Conservation (phyloP, 2,113 vertebrate genomes). For the Chaenocephalus aceratus region DNA sequence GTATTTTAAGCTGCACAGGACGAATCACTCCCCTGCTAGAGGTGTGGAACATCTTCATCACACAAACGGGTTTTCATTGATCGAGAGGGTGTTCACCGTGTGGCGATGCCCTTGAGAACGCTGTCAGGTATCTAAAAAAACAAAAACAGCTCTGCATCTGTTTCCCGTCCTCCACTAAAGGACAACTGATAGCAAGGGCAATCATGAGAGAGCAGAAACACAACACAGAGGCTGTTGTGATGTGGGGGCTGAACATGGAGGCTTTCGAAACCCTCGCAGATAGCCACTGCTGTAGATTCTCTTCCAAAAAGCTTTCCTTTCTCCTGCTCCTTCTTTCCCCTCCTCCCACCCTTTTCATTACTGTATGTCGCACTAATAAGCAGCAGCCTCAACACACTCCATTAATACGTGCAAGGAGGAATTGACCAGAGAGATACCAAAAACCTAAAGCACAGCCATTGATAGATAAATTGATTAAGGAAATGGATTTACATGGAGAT, state of each 20-base stretch:
- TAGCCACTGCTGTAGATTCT: constrained; percentile 16
- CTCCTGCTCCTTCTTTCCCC: constrained; percentile 18
- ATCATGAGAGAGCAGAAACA: constrained; percentile 34
- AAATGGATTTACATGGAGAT: constrained; percentile 29
- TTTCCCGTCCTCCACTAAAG: constrained; percentile 44
- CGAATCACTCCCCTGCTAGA: constrained; percentile 19
- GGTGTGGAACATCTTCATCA: constrained; percentile 14
- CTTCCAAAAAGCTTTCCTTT: constrained; percentile 16
- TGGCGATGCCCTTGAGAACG: constrained; percentile 62
- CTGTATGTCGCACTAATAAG: constrained; percentile 25
- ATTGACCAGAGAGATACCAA: neutral
- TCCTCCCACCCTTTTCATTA: constrained; percentile 43
- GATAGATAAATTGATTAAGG: constrained; percentile 57
- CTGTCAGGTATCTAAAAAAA: constrained; percentile 33
- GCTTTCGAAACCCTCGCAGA: constrained; percentile 29
- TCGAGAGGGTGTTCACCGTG: constrained; percentile 13
- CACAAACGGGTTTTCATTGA: constrained; percentile 1
- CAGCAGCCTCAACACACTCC: constrained; percentile 20
- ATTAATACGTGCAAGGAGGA: constrained; percentile 47
- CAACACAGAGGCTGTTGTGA: constrained; percentile 18
- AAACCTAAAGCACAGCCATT: constrained; percentile 24
- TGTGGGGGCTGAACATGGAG: constrained; percentile 26
- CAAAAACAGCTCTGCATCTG: constrained; percentile 37
- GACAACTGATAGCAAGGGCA: constrained; percentile 61
- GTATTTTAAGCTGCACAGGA: constrained; percentile 8